These are phyloP conservation scores for Caenorhabditis macrosperma DNA, from an alignment of 2,888 invertebrate genomes.

Conservation along the genomic window DNA sequence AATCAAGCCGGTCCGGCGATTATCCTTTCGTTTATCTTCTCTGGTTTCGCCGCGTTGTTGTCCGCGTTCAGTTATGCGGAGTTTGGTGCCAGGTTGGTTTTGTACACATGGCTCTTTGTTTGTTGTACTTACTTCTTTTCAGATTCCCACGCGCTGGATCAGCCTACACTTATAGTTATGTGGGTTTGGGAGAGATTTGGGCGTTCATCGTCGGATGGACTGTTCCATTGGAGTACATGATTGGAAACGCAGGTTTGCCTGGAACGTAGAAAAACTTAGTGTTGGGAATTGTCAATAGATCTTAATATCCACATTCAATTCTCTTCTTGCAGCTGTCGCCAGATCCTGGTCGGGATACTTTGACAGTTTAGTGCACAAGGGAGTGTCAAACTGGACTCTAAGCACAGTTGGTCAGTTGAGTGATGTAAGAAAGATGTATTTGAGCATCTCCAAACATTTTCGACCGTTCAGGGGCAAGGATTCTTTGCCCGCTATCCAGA, in stretches of 20 bases:
- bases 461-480: conserved; percentile 31
- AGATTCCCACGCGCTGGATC: conserved; percentile 88
- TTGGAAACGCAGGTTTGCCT: conserved; percentile 83
- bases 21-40: conserved; percentile 87
- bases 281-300: too few species aligned
- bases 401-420: conserved; percentile 41
- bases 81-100: conserved; percentile 81
- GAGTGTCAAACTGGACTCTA: conserved; percentile 41
- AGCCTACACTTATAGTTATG: conserved; percentile 90
- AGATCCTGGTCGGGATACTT: conserved; percentile 82
- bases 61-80: conserved; percentile 86
- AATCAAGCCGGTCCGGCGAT: conserved; percentile 93
- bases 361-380: conserved; percentile 75
- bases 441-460: not conserved
- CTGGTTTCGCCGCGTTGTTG: conserved; percentile 89
- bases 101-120: too few species aligned
- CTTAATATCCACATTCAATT: too few species aligned
- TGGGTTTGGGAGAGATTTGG: conserved; percentile 94
- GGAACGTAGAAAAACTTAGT: too few species aligned
- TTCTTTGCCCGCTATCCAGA: conserved; percentile 63
- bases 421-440: conserved; percentile 6
- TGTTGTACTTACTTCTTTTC: conserved; percentile 25
- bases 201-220: conserved; percentile 86
- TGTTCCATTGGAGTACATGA: conserved; percentile 86
- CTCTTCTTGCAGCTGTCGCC: conserved; percentile 79